Conservation (phyloP, 2,797 vertebrate genomes). For the Spondyliosoma cantharus region DNA sequence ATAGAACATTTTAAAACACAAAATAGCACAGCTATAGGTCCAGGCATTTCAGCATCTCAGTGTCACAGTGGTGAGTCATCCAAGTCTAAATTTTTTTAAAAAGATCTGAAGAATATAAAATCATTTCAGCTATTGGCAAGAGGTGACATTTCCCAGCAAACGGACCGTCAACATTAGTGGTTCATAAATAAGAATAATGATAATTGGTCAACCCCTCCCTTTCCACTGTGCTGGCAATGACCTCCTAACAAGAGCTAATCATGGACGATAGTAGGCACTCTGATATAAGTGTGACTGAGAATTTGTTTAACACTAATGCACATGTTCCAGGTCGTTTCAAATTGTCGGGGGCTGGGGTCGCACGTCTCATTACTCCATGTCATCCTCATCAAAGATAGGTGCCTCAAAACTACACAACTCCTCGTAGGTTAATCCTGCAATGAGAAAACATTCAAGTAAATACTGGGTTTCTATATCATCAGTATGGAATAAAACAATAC, state of each 20-base stretch:
- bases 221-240: conserved; percentile 43
- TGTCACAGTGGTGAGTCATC: conserved; percentile 78
- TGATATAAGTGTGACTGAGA: conserved; percentile 48
- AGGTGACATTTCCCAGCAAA: conserved; percentile 68
- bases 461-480: not conserved
- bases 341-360: conserved; percentile 34
- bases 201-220: conserved; percentile 44
- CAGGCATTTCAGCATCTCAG: conserved; percentile 76
- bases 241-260: conserved; percentile 50
- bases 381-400: conserved; percentile 90
- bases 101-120: conserved; percentile 60
- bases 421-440: conserved; percentile 93
- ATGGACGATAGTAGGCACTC: conserved; percentile 48
- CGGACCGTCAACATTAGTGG: conserved; percentile 68
- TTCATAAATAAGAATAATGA: conserved; percentile 69
- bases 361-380: conserved; percentile 90
- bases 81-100: conserved; percentile 50
- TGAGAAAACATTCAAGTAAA: not conserved
- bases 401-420: conserved; percentile 93
- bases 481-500: not conserved
- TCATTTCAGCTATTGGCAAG: conserved; percentile 63
- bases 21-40: conserved; percentile 77
- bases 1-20: conserved; percentile 56
- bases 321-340: conserved; percentile 35
- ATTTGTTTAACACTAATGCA: conserved; percentile 57